Percentiles rank a stretch among this genome's conserved stretches.
Evolutionary conservation across 2,797 vertebrate genomes (phyloP).

Genomic region (Cetoscarus ocellatus): DNA sequence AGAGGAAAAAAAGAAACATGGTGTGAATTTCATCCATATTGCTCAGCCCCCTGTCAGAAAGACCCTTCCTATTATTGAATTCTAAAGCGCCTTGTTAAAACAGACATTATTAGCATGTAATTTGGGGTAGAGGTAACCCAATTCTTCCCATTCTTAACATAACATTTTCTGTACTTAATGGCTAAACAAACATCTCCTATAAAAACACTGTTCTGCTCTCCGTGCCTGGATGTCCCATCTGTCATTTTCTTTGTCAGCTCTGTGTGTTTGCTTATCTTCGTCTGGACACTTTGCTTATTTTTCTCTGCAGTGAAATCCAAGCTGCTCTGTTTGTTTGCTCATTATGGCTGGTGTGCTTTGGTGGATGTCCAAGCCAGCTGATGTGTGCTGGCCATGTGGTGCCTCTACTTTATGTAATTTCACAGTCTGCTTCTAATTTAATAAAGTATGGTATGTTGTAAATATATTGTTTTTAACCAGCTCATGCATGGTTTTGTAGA

Average conservation of each 20-base stretch:
- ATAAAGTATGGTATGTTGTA: neutral
- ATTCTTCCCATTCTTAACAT: conserved; percentile 19
- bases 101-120: neutral
- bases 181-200: conserved; percentile 18
- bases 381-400: conserved; percentile 26
- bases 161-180: conserved; percentile 6
- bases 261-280: conserved; percentile 43
- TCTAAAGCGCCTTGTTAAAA: conserved; percentile 8
- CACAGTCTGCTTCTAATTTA: conserved; percentile 18
- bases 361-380: conserved; percentile 25
- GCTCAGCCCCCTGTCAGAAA: no score
- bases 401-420: conserved; percentile 13
- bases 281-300: conserved; percentile 34
- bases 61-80: neutral
- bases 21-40: no score
- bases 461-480: conserved; percentile 14
- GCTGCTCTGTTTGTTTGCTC: conserved; percentile 33
- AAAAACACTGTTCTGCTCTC: conserved; percentile 15
- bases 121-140: conserved; percentile 12
- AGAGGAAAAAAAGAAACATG: no score
- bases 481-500: neutral
- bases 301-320: conserved; percentile 28
- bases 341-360: conserved; percentile 39
- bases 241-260: conserved; percentile 48
- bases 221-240: conserved; percentile 39